Base-by-base conservation (phyloP, 2,797 vertebrate species). In the Gymnocypris eckloni region DNA sequence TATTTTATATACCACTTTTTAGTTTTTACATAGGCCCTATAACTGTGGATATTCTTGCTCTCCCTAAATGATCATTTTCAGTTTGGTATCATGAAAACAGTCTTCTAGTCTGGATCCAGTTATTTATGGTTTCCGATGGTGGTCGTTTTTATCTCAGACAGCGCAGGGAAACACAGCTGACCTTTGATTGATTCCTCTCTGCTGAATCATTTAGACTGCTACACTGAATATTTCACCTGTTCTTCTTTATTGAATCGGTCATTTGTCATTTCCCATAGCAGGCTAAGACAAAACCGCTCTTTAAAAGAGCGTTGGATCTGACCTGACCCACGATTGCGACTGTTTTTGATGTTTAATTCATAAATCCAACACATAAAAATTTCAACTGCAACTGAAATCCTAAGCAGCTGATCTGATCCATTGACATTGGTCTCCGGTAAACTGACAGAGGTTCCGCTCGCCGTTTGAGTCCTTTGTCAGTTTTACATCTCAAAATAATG, bases 291-390 rank as follows among this genome's bases (percentile, higher is more conserved):
- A 87, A 83, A 76, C 20, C 0, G 18, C 67, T 7, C 43, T 79
- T 83, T 80, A 45, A 77, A 73, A 75, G 33, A 45, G 11, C 5
- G 11, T 22, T n/a, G 33, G 56, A 79, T 67, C 54, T 79, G 67
- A 72, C 76, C 76, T 41, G 43, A 37, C 56, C 37, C 39, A 0
- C 11, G 4, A 16, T 33, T 41, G 64, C 2, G 3, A 61, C 33
- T 0, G 69, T 33, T 54, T 79, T 79, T 79, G 66, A 75, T 87
- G 86, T 82, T 80, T 87, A 79, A 87, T 87, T 83, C 81, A 87
- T 87, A 66, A 64, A 80, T 75, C 59, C 12, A n/a, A 0, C 67
- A 45, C 39, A 80, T 79, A 52, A 66, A 79, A 73, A 73, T 72
- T 84, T 64, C 59, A 56, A 1, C n/a, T 37, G 22, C 79, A 28